Base-by-base conservation (phyloP, 2,113 vertebrate species). In the Microcebus ravelobensis region DNA sequence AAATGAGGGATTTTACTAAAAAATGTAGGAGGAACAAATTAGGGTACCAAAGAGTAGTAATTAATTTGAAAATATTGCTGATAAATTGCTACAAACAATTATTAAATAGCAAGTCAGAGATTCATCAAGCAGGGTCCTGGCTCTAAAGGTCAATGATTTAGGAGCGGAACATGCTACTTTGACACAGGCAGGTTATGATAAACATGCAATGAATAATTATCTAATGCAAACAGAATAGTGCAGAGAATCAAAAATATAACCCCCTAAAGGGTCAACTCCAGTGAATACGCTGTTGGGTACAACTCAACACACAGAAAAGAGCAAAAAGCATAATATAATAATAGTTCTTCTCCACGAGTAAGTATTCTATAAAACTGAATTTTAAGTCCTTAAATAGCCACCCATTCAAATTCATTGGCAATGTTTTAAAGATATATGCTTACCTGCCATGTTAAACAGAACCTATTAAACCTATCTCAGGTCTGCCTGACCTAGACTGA, bases 1-100 rank as follows among this genome's bases (percentile, higher is more conserved):
- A 96, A 77, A 97, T 67, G 3, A 97, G 59, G 57, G 92, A 92
- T 4, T 90, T 86, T 95, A 79, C 27, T 84, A 85, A 95, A 18
- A 25, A 25, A 18, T 1, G 17, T 23, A n/a, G 2, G 36, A 3
- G 29, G 25, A 1, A 74, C 74, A 36, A 83, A 9, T 31, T 42
- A 87, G 63, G 4, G 31, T 84, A 96, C 95, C 31, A 92, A 85
- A 45, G 45, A 89, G 12, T 52, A 5, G 0, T 90, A 15, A 94
- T 95, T 97, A 88, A 67, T 96, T 95, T 29, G 76, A 95, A 95
- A 92, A 17, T 65, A 25, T 90, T 70, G 61, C 6, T 73, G 21
- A 91, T 57, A 74, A 77, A 88, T 18, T 74, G 93, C 91, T 45
- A 77, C 77, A 95, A 96, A 82, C 55, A 8, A 77, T 81, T 89